These are phyloP conservation scores for Sus scrofa DNA, from an alignment of 2,113 vertebrate species.

Conservation along the genomic window T2T-Sscrofa CM000816.6:33147501-33148000, in stretches of 20 bases:
- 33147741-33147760: conserved; percentile 26
- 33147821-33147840: background rate
- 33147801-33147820: background rate
- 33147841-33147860: background rate
- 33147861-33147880: background rate
- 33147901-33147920: background rate
- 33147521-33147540: background rate
- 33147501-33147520: background rate
- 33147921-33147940: background rate
- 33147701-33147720: background rate
- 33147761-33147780: background rate
- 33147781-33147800: background rate
- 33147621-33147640: conserved; percentile 37
- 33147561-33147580: background rate
- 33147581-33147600: background rate
- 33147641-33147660: background rate
- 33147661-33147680: background rate
- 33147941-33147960: background rate
- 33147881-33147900: background rate
- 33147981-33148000: too few species aligned
- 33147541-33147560: conserved; percentile 54
- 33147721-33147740: background rate
- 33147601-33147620: background rate
- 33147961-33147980: too few species aligned
- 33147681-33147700: conserved; percentile 35